These are phyloP conservation scores for Clarias macrocephalus DNA, from an alignment of 2,113 vertebrate genomes.

Conservation along the genomic window DNA sequence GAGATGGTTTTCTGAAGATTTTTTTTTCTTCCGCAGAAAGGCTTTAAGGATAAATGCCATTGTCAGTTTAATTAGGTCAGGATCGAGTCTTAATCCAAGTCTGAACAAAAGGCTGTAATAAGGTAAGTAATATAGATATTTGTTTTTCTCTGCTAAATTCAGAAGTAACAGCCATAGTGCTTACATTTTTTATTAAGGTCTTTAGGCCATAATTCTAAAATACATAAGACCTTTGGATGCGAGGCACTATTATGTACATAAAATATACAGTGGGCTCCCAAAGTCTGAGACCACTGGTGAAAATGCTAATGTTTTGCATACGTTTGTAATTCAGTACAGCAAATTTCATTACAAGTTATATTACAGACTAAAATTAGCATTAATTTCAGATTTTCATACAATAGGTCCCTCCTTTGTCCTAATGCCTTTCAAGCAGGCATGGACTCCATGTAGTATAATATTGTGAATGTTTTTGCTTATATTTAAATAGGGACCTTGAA, in stretches of 20 bases:
- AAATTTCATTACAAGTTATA: not conserved
- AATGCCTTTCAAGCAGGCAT: not conserved
- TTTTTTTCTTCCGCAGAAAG: constrained; percentile 13
- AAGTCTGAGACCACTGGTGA: not conserved
- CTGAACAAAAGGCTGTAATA: not conserved
- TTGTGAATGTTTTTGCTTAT: too few relatives aligned
- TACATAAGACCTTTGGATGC: not conserved
- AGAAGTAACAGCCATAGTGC: not conserved
- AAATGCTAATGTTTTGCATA: not conserved
- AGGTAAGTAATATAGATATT: not conserved
- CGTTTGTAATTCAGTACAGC: not conserved
- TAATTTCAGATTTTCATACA: too few relatives aligned
- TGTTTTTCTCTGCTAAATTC: not conserved
- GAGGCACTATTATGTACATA: not conserved
- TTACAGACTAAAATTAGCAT: too few relatives aligned
- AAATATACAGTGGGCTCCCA: not conserved
- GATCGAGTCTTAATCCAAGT: not conserved
- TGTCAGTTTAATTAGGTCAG: constrained; percentile 12
- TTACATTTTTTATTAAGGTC: not conserved
- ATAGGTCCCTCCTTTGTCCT: not conserved
- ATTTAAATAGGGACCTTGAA: too few relatives aligned
- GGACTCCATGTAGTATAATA: not conserved
- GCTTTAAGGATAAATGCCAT: not conserved
- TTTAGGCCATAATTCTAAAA: not conserved
- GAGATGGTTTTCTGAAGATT: constrained; percentile 16